phyloP scores from a whole-genome alignment of 2,113 vertebrate genomes.

The Gavialis gangeticus region DNA sequence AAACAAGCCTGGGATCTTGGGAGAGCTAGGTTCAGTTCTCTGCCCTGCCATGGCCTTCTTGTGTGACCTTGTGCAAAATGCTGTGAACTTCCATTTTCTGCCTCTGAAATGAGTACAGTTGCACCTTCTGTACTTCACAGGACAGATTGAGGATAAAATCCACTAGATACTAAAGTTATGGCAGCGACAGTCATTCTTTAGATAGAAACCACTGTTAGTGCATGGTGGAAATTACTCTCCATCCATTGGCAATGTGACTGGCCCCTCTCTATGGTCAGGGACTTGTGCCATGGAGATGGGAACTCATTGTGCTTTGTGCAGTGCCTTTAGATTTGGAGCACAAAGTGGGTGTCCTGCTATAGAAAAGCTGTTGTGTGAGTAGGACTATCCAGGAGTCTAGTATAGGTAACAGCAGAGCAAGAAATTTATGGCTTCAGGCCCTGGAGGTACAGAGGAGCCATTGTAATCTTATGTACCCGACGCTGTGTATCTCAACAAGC shows the following conservation, averaged over 20 bases:
- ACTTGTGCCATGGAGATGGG: accelerated
- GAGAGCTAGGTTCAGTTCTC: neutral
- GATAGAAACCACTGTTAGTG: neutral
- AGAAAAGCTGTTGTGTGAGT: neutral
- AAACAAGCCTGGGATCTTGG: neutral
- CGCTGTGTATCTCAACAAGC: slow-evolving; percentile 68
- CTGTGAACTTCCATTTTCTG: slow-evolving; percentile 8
- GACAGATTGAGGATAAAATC: neutral
- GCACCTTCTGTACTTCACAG: slow-evolving; percentile 62
- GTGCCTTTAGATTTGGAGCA: neutral
- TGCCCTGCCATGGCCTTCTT: accelerated
- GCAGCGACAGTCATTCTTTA: neutral
- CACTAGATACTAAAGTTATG: neutral
- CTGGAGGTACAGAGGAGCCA: slow-evolving; percentile 61
- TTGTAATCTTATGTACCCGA: slow-evolving; percentile 60
- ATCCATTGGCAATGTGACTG: accelerated
- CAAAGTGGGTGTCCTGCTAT: neutral
- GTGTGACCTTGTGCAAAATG: accelerated
- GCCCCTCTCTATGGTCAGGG: neutral
- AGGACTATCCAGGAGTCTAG: neutral
- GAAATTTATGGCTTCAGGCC: slow-evolving; percentile 56
- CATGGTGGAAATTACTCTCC: neutral
- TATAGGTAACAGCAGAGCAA: slow-evolving; percentile 12
- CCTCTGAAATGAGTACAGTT: slow-evolving; percentile 19
- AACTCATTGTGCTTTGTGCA: neutral